Evolutionary conservation across 1,140 invertebrate species (phyloP).

Genomic region (Reticulitermes speratus): DNA sequence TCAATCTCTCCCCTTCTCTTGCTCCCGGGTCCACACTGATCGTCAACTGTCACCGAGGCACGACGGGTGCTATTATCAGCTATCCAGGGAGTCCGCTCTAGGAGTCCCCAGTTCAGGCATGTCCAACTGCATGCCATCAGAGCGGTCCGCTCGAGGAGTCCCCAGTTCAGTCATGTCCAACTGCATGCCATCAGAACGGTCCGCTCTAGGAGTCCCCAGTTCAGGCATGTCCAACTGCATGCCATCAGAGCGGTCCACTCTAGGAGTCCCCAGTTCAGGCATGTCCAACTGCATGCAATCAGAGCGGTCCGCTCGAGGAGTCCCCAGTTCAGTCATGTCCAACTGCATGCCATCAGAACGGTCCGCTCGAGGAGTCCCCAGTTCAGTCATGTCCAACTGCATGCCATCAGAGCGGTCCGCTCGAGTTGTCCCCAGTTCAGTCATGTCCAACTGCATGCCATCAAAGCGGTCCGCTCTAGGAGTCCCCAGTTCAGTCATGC

Average conservation of each 20-base stretch:
- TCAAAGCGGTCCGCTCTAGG: background rate
- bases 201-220: background rate
- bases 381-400: background rate
- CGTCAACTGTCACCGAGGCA: background rate
- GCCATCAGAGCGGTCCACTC: background rate
- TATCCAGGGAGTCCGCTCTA: background rate
- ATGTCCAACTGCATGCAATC: background rate
- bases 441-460: background rate
- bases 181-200: background rate
- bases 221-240: background rate
- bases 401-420: background rate
- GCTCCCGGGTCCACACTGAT: background rate
- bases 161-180: background rate
- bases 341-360: background rate
- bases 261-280: background rate
- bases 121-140: background rate
- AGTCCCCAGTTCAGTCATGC: background rate
- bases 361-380: background rate
- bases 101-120: background rate
- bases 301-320: background rate
- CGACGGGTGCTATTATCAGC: background rate
- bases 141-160: background rate
- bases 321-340: background rate
- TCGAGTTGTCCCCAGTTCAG: background rate
- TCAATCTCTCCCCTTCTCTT: constrained; percentile 2